Conservation (phyloP, 2,888 invertebrate species). For the Epicampocera succincta region DNA sequence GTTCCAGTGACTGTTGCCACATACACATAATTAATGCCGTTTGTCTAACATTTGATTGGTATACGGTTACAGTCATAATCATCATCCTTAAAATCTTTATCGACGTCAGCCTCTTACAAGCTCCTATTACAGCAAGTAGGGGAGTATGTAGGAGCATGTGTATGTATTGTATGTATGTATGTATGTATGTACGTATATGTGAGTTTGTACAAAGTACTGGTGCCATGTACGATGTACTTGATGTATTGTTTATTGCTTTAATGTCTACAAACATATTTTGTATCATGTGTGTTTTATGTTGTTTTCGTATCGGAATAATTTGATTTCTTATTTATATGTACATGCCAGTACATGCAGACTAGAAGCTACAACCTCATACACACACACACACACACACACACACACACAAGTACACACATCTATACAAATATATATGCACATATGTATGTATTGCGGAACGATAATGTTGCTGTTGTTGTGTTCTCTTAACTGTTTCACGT, state of each 20-base stretch:
- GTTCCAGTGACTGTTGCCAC: constrained; percentile 32
- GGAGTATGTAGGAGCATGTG: constrained; percentile 7
- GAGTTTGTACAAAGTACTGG: too few species aligned
- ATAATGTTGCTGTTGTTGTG: not conserved
- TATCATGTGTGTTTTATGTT: not conserved
- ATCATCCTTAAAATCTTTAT: constrained; percentile 29
- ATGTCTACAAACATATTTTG: not conserved
- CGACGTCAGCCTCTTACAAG: constrained; percentile 11
- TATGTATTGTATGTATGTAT: too few species aligned
- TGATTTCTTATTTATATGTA: constrained; percentile 18
- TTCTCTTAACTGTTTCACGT: not conserved
- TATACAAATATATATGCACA: not conserved
- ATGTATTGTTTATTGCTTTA: constrained; percentile 4
- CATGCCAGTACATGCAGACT: too few species aligned
- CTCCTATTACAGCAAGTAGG: constrained; percentile 5
- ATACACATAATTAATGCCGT: constrained; percentile 58
- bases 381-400: too few species aligned
- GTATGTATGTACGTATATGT: constrained; percentile 6
- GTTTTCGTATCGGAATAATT: constrained; percentile 14
- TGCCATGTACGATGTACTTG: too few species aligned
- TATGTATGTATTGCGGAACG: not conserved
- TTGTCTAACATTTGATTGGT: constrained; percentile 45
- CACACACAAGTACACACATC: not conserved
- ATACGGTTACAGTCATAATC: constrained; percentile 43
- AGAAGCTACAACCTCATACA: too few species aligned